Evolutionary conservation across 2,113 vertebrate species (phyloP).

Genomic region (Cebus imitator): DNA sequence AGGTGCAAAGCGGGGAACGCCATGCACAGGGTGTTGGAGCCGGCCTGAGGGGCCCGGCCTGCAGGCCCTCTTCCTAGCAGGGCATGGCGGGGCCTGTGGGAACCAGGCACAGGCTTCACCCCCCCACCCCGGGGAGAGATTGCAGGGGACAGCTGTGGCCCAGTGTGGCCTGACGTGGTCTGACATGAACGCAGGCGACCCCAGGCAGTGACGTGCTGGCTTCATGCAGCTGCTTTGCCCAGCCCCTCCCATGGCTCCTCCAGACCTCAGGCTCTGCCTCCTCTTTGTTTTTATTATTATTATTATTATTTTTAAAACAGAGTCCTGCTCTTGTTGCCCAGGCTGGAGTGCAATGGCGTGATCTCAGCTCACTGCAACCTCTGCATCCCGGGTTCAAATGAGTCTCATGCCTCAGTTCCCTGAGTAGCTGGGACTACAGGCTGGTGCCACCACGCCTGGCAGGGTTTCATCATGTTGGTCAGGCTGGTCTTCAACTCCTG

Average conservation of each 20-base stretch:
- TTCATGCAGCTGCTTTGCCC: not conserved
- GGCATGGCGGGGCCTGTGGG: accelerated
- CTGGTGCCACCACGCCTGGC: too few species aligned
- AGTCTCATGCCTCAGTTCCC: too few species aligned
- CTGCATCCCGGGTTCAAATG: too few species aligned
- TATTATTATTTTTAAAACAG: too few species aligned
- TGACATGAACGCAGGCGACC: not conserved
- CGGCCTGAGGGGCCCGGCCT: not conserved
- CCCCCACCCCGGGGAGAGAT: accelerated
- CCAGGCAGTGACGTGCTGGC: not conserved
- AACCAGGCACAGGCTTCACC: not conserved
- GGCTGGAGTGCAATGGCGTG: too few species aligned
- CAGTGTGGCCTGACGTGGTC: accelerated
- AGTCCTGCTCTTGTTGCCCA: too few species aligned
- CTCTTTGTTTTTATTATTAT: not conserved
- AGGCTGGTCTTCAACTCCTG: too few species aligned
- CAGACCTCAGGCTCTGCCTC: not conserved
- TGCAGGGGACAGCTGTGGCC: not conserved
- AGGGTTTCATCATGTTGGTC: too few species aligned
- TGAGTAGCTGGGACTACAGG: too few species aligned
- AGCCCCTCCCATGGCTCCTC: not conserved
- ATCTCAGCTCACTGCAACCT: too few species aligned
- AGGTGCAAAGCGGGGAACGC: not conserved
- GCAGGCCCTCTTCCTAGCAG: not conserved
- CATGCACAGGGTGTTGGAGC: not conserved